phyloP scores from a whole-genome alignment of 2,113 vertebrate genomes.

The Syngnathoides biaculeatus region DNA sequence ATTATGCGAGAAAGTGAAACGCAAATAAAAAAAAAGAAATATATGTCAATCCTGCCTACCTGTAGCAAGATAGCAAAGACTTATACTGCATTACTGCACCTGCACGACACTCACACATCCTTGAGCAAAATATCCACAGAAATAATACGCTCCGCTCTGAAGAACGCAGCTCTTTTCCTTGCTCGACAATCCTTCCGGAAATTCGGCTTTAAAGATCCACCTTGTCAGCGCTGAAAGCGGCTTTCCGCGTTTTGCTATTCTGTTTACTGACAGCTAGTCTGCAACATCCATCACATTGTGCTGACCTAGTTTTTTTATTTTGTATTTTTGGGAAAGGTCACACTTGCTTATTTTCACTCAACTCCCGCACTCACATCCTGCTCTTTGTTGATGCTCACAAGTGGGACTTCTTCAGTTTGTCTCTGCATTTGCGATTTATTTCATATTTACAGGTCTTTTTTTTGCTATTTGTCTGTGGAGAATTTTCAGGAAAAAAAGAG shows the following conservation, averaged over 20 bases:
- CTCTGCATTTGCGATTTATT: background rate
- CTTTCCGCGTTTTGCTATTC: conserved; percentile 9
- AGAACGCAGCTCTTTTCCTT: background rate
- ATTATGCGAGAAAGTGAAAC: background rate
- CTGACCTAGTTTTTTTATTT: conserved; percentile 14
- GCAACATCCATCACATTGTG: conserved; percentile 20
- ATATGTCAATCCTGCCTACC: background rate
- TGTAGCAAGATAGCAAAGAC: too few species aligned
- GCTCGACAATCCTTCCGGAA: background rate
- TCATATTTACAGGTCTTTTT: background rate
- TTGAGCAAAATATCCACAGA: conserved; percentile 1
- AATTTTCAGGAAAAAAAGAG: background rate
- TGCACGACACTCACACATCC: background rate
- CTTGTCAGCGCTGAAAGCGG: conserved; percentile 25
- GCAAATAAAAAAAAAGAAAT: background rate
- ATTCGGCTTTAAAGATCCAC: conserved; percentile 15
- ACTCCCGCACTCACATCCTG: background rate
- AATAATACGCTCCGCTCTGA: background rate
- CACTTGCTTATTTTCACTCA: conserved; percentile 13
- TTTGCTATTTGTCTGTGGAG: background rate
- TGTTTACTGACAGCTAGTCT: conserved; percentile 13
- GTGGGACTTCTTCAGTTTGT: background rate
- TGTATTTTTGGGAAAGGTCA: too few species aligned
- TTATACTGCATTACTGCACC: background rate
- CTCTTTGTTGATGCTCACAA: background rate